Conservation (phyloP, 1,140 invertebrate species). For the Drosophila arizonae region DNA sequence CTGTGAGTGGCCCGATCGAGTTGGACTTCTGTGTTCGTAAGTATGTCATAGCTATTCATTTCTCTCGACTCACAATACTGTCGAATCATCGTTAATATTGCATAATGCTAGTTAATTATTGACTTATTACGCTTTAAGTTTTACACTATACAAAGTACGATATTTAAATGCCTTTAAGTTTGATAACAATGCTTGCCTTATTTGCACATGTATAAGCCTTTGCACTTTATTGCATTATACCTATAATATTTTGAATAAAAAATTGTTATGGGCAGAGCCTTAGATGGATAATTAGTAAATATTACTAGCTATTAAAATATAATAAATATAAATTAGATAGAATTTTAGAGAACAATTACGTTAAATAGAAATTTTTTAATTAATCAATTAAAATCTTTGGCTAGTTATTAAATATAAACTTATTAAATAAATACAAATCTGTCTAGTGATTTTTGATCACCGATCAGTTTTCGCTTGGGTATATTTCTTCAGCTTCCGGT, state of each 20-base stretch:
- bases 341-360: no score
- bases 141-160: conserved; percentile 5
- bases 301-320: no score
- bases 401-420: no score
- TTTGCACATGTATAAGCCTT: background rate
- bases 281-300: no score
- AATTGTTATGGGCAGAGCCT: no score
- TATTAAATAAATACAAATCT: no score
- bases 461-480: conserved; percentile 6
- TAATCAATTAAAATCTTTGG: no score
- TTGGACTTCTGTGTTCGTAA: conserved; percentile 1
- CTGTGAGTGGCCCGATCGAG: background rate
- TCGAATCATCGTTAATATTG: conserved; percentile 6
- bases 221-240: no score
- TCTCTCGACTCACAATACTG: background rate
- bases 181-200: conserved; percentile 10
- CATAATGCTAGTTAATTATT: background rate
- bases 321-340: no score
- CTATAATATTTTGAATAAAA: no score
- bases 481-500: conserved; percentile 51
- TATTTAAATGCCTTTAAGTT: background rate
- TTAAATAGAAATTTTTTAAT: no score
- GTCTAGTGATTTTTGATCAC: background rate
- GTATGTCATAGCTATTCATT: conserved; percentile 1
- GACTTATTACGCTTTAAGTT: conserved; percentile 1